Evolutionary conservation across 2,888 invertebrate species (phyloP).

Genomic region (Dynastes hyllus): DNA sequence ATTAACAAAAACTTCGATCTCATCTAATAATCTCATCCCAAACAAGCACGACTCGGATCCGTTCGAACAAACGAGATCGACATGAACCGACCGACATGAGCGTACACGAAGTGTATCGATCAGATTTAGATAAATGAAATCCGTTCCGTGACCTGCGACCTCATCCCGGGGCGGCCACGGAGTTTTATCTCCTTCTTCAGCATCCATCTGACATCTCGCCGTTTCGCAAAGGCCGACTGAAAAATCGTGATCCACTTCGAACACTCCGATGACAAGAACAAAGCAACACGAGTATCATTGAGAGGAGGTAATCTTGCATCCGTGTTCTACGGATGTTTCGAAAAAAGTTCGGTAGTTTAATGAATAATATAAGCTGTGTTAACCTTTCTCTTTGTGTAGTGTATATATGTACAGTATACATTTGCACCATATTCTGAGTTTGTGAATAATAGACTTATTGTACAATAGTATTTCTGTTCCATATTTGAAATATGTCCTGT

Average conservation of each 20-base stretch:
- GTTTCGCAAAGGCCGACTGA: neutral
- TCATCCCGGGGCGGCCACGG: neutral
- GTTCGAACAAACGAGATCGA: conserved; percentile 43
- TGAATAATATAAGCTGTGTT: too few relatives aligned
- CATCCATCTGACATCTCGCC: neutral
- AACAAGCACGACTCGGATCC: conserved; percentile 29
- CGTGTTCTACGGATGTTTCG: neutral
- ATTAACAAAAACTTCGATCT: conserved; percentile 9
- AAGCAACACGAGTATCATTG: neutral
- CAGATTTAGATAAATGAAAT: conserved; percentile 49
- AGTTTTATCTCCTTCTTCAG: conserved; percentile 1
- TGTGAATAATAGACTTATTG: too few relatives aligned
- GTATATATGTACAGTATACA: too few relatives aligned
- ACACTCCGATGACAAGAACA: conserved; percentile 25
- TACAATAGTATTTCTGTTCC: too few relatives aligned
- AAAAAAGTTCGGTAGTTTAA: too few relatives aligned
- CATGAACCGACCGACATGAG: conserved; percentile 33
- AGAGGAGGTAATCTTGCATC: neutral
- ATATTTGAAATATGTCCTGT: too few relatives aligned
- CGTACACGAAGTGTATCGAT: conserved; percentile 48
- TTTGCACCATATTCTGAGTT: too few relatives aligned
- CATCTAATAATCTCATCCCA: conserved; percentile 33
- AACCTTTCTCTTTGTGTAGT: too few relatives aligned
- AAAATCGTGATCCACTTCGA: conserved; percentile 26
- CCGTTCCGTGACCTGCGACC: conserved; percentile 46